Evolutionary conservation across 2,797 vertebrate genomes (phyloP).

Genomic region (Gallinago solitaria): DNA sequence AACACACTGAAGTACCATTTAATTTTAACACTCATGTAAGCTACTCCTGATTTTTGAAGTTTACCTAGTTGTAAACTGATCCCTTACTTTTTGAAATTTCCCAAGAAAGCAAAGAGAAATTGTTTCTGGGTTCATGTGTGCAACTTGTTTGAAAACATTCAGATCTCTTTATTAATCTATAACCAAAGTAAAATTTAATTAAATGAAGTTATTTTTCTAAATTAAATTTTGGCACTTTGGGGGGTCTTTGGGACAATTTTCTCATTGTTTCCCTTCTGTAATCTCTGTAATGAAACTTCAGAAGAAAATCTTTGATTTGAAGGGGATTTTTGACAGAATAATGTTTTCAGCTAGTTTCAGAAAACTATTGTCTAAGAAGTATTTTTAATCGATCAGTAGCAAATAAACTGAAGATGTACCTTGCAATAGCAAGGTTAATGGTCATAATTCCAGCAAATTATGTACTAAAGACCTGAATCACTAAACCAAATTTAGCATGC

Average conservation of each 20-base stretch:
- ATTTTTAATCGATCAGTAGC: background rate
- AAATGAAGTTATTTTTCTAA: background rate
- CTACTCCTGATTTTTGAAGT: background rate
- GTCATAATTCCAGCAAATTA: background rate
- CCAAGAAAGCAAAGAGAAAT: background rate
- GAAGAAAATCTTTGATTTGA: background rate
- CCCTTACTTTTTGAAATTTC: background rate
- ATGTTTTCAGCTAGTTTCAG: background rate
- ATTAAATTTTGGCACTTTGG: background rate
- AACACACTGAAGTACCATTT: background rate
- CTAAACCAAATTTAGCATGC: background rate
- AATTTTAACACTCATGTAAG: background rate
- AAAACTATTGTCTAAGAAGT: background rate
- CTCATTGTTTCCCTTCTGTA: background rate
- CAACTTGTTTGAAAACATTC: background rate
- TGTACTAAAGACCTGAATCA: background rate
- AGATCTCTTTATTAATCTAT: background rate
- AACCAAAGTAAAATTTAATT: background rate
- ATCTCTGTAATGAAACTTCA: background rate
- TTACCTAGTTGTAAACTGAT: background rate
- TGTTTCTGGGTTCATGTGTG: background rate
- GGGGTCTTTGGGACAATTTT: background rate
- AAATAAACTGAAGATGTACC: background rate
- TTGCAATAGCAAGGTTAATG: background rate
- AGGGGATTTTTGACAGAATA: background rate